Evolutionary conservation across 2,888 invertebrate species (phyloP), one percentile per base, ranked within the genome.

Genomic region (Tiliacea citrago): DNA sequence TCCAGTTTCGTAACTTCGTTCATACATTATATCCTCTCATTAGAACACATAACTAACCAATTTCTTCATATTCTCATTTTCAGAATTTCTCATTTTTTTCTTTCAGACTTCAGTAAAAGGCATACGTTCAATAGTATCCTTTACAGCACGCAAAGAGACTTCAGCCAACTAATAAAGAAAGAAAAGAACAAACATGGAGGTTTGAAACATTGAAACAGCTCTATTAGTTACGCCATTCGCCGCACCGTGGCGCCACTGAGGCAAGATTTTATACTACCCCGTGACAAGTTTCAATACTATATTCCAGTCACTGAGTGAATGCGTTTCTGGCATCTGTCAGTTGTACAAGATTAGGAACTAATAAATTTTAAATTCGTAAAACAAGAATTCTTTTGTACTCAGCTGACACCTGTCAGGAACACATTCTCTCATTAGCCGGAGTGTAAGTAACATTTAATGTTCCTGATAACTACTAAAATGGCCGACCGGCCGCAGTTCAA

Each of bases 101-200:
- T 97, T 97, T 85, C 97, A 98, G 98, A 98, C 98, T 68, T 98
- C 98, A 65, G 98, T 98, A 73, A 98, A 98, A 95, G 98, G 98
- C 7, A 98, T 98, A 86, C 97, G 98, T 76, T 98, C 98, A 66
- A 98, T 98, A 89, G 98, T 98, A 45, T 98, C 98, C 53, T 98
- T 98, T 94, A 97, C 98, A 21, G 97, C 97, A 45, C 96, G 98
- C 72, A 98, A 98, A 91, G 98, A 98, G 85, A 97, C 97, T 16
- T 80, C 84, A 1, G 6, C 85, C 0, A 87, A 87, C 51, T 87
- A 81, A 79, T 5, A 63, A 62, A 51, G 16, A 68, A 72, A 49
- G n/a, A 10, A n/a, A n/a, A 18, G 0, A 10, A 49, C 35, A 39
- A 66, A 29, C 65, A 58, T 21, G 55, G 55, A 79, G 66, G 66